Evolutionary conservation across 2,113 vertebrate genomes (phyloP).

Genomic region (Pachyramphus minor): DNA sequence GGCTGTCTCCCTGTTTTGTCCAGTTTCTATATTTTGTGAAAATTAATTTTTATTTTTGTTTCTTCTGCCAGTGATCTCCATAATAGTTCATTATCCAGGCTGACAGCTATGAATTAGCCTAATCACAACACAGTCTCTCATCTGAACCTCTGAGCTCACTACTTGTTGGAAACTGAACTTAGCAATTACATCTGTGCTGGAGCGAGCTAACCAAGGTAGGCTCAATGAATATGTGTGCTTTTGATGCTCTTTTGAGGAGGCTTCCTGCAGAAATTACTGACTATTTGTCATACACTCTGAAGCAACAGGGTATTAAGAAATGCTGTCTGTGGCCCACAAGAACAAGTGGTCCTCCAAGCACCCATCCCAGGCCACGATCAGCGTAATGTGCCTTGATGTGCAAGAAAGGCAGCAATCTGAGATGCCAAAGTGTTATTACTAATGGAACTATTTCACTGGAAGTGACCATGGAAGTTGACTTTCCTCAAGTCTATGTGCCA

Average conservation of each 20-base stretch:
- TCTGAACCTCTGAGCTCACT: not conserved
- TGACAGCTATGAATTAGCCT: not conserved
- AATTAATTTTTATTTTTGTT: not conserved
- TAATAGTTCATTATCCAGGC: not conserved
- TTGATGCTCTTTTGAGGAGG: not conserved
- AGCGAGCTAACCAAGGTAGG: not conserved
- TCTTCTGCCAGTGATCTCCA: not conserved
- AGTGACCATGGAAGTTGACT: not conserved
- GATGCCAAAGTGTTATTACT: not conserved
- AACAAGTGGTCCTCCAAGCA: not conserved
- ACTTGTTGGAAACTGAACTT: not conserved
- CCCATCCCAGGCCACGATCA: not conserved
- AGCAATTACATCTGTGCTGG: not conserved
- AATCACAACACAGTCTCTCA: not conserved
- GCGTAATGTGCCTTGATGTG: accelerated
- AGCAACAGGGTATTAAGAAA: not conserved
- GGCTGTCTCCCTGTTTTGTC: not conserved
- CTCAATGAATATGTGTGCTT: not conserved
- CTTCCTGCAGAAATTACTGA: not conserved
- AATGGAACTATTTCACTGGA: not conserved
- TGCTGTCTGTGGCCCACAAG: not conserved
- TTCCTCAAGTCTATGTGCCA: not conserved
- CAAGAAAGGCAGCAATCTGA: not conserved
- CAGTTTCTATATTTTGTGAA: not conserved
- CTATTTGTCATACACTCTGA: not conserved